Evolutionary conservation across 2,113 vertebrate genomes (phyloP).

Genomic region (Cololabis saira): DNA sequence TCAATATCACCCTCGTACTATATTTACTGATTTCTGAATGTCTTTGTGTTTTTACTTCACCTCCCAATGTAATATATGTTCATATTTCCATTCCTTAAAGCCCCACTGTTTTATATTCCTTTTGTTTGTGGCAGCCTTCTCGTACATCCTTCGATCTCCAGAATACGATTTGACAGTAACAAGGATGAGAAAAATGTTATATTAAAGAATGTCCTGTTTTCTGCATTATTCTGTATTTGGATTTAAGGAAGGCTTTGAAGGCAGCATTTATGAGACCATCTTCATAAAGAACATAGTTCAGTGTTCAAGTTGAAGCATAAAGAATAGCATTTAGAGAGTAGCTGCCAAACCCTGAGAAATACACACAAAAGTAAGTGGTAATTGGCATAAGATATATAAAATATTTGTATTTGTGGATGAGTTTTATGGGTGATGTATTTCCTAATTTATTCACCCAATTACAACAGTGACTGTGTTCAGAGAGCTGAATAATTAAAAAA

Average conservation of each 20-base stretch:
- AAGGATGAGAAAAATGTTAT: background rate
- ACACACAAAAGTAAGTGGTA: too few species aligned
- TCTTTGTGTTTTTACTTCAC: background rate
- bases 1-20: conserved; percentile 2
- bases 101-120: background rate
- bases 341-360: too few species aligned
- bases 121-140: background rate
- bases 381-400: too few species aligned
- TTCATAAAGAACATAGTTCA: background rate
- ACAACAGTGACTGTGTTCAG: too few species aligned
- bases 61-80: background rate
- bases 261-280: background rate
- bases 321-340: background rate
- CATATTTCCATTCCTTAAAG: background rate
- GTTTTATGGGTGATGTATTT: too few species aligned
- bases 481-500: too few species aligned
- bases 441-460: too few species aligned
- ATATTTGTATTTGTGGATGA: too few species aligned
- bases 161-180: background rate
- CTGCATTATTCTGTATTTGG: background rate
- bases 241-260: background rate
- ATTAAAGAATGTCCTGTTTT: too few species aligned
- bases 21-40: background rate
- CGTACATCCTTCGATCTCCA: background rate
- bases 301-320: background rate